These are phyloP conservation scores for Gymnosoma rotundatum DNA, from an alignment of 2,888 invertebrate species.

Conservation along the genomic window DNA sequence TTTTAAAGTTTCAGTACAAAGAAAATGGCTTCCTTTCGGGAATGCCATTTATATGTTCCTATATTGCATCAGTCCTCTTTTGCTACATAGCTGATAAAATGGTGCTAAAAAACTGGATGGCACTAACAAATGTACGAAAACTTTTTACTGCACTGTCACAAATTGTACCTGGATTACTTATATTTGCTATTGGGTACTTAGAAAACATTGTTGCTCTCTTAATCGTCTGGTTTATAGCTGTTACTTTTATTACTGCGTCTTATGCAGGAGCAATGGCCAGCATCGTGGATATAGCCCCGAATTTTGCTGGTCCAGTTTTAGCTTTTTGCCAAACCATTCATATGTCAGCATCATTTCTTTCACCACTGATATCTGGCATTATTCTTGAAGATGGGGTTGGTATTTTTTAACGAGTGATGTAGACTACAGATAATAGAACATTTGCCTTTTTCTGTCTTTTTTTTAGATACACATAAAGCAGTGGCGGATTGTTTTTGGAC, in stretches of 20 bases:
- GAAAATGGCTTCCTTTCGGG: conserved; percentile 88
- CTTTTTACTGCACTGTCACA: conserved; percentile 87
- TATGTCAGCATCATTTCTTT: conserved; percentile 88
- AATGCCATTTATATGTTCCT: conserved; percentile 87
- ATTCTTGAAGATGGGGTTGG: conserved; percentile 83
- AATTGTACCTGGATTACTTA: conserved; percentile 86
- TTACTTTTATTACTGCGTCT: conserved; percentile 87
- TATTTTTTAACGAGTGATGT: too few relatives aligned
- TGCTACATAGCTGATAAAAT: conserved; percentile 87
- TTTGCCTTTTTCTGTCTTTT: too few relatives aligned
- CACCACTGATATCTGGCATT: conserved; percentile 86
- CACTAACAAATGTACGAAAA: conserved; percentile 86
- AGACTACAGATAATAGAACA: too few relatives aligned
- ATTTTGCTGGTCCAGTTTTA: conserved; percentile 88
- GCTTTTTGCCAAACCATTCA: conserved; percentile 90
- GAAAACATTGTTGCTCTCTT: conserved; percentile 85
- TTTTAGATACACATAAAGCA: conserved; percentile 82
- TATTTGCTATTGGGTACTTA: conserved; percentile 86
- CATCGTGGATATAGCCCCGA: conserved; percentile 90
- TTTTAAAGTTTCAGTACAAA: conserved; percentile 87
- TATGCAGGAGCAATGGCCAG: conserved; percentile 90
- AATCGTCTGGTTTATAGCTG: conserved; percentile 87
- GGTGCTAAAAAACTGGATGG: conserved; percentile 84
- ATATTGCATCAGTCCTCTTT: conserved; percentile 87
- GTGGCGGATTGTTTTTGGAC: conserved; percentile 86